Conservation (phyloP, 2,888 invertebrate species). For the Celastrina argiolus region DNA sequence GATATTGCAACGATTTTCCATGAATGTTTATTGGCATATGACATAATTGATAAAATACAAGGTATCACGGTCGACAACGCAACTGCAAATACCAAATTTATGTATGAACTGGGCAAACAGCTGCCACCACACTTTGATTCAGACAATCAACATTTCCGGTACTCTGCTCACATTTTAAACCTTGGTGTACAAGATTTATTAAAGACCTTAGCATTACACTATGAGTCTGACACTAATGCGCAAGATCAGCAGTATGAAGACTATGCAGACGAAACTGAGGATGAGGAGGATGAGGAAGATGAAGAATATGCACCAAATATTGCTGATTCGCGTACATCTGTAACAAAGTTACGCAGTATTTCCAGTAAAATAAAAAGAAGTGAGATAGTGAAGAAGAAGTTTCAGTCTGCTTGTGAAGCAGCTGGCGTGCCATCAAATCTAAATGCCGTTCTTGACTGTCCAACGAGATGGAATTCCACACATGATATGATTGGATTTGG, state of each 20-base stretch:
- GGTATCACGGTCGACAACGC: constrained; percentile 35
- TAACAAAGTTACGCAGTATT: constrained; percentile 34
- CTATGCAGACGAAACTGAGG: constrained; percentile 35
- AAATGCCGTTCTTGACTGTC: constrained; percentile 34
- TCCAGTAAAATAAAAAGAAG: constrained; percentile 36
- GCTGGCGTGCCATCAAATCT: constrained; percentile 37
- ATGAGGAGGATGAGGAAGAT: constrained; percentile 37
- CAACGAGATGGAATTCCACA: constrained; percentile 36
- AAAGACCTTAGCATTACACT: constrained; percentile 35
- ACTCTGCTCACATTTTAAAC: constrained; percentile 39
- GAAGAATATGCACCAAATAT: constrained; percentile 36
- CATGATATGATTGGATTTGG: constrained; percentile 37
- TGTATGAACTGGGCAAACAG: constrained; percentile 36
- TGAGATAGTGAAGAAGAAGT: constrained; percentile 35
- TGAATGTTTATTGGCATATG: constrained; percentile 25
- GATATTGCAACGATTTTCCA: constrained; percentile 35
- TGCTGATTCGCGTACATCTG: constrained; percentile 30
- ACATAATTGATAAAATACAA: constrained; percentile 34
- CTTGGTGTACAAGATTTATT: constrained; percentile 36
- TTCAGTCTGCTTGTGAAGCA: constrained; percentile 37
- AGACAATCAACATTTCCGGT: constrained; percentile 37
- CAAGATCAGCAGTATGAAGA: constrained; percentile 28
- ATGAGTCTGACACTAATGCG: constrained; percentile 32
- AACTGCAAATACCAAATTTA: constrained; percentile 37
- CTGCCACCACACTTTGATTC: constrained; percentile 36